Evolutionary conservation across 2,797 vertebrate genomes (phyloP), one percentile per base, ranked within the genome.

Genomic region (Diplodus sargus): DNA sequence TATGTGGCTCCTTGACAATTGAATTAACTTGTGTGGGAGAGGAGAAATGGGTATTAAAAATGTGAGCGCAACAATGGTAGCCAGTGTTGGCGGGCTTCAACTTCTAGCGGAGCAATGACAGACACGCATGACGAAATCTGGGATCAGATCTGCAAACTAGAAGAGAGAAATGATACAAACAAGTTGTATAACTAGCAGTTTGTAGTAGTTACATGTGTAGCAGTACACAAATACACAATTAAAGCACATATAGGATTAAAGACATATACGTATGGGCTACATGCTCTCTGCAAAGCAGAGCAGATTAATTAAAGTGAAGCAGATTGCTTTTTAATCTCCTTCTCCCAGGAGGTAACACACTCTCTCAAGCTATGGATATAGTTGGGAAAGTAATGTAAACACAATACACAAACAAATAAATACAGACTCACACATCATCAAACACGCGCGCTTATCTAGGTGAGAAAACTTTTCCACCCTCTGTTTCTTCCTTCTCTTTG

Each of bases 1-100:
- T 47, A 75, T 70, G 72, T 79, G 84, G 70, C 68, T 89, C 48
- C 1, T 8, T 45, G 76, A 90, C 87, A 89, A 90, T 81, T 90
- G 81, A 88, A 89, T 92, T 86, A 85, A 86, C 78, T 84, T 75
- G 78, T 90, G 85, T 84, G 87, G 83, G 85, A 79, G 85, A 78
- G 64, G 58, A 88, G 69, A 82, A 84, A 81, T 62, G 77, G 58
- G 68, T 73, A 62, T 78, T 82, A 84, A 87, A 88, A 88, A 87
- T 85, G 72, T 71, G 84, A 79, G 70, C 18, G 47, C 63, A 76
- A 91, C 85, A 90, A 85, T 86, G 66, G 70, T 66, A 58, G 71
- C 77, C 76, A 86, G 65, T 89, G 88, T 87, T 77, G 56, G 39
- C 69, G 53, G 45, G 28, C 74, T 66, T 15, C 28, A 52, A 70